Conservation (phyloP, 2,797 vertebrate genomes). For the Notoglanidium macrostoma region DNA sequence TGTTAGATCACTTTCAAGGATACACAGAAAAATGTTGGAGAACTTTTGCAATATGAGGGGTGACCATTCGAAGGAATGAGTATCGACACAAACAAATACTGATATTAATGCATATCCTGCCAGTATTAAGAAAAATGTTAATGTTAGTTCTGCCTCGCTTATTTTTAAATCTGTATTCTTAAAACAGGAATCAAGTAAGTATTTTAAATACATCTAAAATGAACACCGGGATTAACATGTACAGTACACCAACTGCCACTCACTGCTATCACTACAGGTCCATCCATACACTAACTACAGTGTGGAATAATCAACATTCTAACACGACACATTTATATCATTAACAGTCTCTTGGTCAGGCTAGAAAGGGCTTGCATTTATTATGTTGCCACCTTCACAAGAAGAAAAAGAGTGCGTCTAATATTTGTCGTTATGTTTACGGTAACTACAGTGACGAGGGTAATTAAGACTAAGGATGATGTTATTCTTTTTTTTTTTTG, state of each 20-base stretch:
- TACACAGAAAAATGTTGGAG: background rate
- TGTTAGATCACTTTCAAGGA: background rate
- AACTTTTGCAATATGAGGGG: background rate
- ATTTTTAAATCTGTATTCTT: background rate
- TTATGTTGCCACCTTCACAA: constrained; percentile 55
- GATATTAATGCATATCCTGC: background rate
- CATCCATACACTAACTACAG: constrained; percentile 53
- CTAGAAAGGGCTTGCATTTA: constrained; percentile 61
- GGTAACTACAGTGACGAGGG: constrained; percentile 40
- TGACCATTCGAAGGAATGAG: background rate
- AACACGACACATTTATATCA: constrained; percentile 42
- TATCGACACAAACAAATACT: background rate
- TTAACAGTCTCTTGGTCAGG: constrained; percentile 68
- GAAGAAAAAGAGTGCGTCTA: constrained; percentile 48
- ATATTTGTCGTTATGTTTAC: constrained; percentile 34
- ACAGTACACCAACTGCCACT: constrained; percentile 36
- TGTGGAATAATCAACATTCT: constrained; percentile 12
- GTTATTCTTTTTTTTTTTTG: background rate
- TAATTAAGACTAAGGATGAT: constrained; percentile 44
- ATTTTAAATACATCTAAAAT: constrained; percentile 43
- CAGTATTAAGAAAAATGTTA: constrained; percentile 6
- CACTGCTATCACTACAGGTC: constrained; percentile 53
- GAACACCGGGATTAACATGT: constrained; percentile 43
- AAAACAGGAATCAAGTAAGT: constrained; percentile 42
- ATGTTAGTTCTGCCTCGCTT: constrained; percentile 17